Base-by-base conservation (phyloP, 2,888 invertebrate species). In the Macaria liturata region DNA sequence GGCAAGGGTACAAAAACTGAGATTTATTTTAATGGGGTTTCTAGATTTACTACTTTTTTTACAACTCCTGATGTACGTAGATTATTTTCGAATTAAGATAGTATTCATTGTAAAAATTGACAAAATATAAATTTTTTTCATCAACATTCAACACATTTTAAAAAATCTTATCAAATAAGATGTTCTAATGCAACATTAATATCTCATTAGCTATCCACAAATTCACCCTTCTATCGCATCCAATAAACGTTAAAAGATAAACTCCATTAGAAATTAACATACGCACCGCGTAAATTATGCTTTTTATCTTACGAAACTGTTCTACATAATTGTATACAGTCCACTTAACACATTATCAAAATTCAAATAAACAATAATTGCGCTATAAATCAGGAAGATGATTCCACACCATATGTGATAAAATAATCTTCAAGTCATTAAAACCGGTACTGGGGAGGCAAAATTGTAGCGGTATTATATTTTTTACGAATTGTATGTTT, bases 371-470 rank as follows among this genome's bases (percentile, higher is more conserved):
- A 70, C 69, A 64, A 65, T 64, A 66, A 78, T 78, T 80, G 81
- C 73, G 76, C 79, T 78, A 87, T 86, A 87, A 86, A 88, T 88
- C 83, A 75, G 78, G 70, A 80, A 81, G 76, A 67, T 67, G 71
- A 82, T 63, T 67, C 77, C 80, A 78, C 86, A 86, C 82, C 59
- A 59, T 47, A 83, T 87, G 84, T 86, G 88, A 79, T 81, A 85
- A 84, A 52, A 63, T 49, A 49, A 34, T 39, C 34, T 20, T 42
- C 20, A 20, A 46, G 32, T 49, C 30, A 39, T 31, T 50, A 30
- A 31, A 46, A 46, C 34, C 54, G 42, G 47, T 42, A 47, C 42
- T 4, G 42, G 34, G 42, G 4, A 42, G 6, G 42, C 8, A 42
- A n/a, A 42, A 39, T 39, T 20, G 34, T 37, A 37, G 1, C 34